phyloP scores from a whole-genome alignment of 1,140 invertebrate genomes.

The Orussus abietinus region DNA sequence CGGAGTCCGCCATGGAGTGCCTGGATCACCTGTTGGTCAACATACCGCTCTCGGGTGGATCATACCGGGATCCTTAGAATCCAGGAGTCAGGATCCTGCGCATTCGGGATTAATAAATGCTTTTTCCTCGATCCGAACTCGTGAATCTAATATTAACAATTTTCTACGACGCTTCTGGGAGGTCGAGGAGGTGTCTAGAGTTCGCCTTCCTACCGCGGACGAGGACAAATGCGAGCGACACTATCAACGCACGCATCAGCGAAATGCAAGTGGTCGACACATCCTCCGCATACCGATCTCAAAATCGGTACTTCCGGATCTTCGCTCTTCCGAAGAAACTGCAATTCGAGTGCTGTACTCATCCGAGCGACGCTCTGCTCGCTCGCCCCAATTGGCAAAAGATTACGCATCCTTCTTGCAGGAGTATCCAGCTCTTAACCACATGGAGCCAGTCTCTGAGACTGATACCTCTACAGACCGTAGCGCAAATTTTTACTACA shows the following conservation, averaged over 20 bases:
- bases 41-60: neutral
- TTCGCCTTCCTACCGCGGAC: neutral
- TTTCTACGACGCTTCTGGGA: conserved; percentile 1
- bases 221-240: neutral
- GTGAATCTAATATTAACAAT: neutral
- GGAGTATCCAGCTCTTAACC: conserved; percentile 19
- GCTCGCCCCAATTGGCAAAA: too few relatives aligned
- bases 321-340: too few relatives aligned
- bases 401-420: too few relatives aligned
- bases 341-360: too few relatives aligned
- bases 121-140: neutral
- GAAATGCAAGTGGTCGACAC: neutral
- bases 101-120: neutral
- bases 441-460: conserved; percentile 26
- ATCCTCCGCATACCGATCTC: neutral
- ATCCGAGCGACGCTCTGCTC: too few relatives aligned
- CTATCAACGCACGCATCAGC: neutral
- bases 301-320: too few relatives aligned
- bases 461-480: too few relatives aligned
- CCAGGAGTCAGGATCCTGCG: neutral
- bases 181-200: neutral
- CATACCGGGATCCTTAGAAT: neutral
- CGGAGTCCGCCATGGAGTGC: too few relatives aligned
- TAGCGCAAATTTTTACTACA: conserved; percentile 17
- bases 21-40: too few relatives aligned